These are phyloP conservation scores for Semnornis frantzii DNA, from an alignment of 2,113 vertebrate species.

Conservation along the genomic window DNA sequence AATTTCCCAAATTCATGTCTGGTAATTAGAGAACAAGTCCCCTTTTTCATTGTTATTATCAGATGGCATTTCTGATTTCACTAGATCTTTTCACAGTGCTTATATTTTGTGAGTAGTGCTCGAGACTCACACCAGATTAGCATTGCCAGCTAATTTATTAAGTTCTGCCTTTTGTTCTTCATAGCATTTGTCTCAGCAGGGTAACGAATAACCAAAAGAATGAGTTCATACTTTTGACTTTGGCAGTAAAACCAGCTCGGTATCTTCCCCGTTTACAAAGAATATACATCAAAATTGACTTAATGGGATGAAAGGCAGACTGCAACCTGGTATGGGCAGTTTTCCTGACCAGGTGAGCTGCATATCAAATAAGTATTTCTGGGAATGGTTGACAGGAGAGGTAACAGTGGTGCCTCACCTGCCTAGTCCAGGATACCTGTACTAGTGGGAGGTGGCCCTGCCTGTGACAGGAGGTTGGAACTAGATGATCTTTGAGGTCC, in stretches of 20 bases:
- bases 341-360: background rate
- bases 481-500: too few relatives aligned
- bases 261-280: background rate
- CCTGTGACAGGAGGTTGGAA: too few relatives aligned
- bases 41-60: background rate
- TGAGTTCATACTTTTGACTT: background rate
- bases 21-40: background rate
- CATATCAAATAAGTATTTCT: background rate
- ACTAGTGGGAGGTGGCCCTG: too few relatives aligned
- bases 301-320: background rate
- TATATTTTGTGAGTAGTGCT: background rate
- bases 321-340: background rate
- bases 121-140: background rate
- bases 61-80: background rate
- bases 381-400: background rate
- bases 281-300: background rate
- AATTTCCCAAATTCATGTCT: conserved; percentile 9
- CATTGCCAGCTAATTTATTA: background rate
- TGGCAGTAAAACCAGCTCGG: background rate
- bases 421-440: too few relatives aligned
- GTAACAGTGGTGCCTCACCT: background rate
- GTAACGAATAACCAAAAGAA: background rate
- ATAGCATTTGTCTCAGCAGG: background rate
- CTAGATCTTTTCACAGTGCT: background rate
- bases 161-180: background rate